Base-by-base conservation (phyloP, 2,888 invertebrate species). In the Thumatha senex region DNA sequence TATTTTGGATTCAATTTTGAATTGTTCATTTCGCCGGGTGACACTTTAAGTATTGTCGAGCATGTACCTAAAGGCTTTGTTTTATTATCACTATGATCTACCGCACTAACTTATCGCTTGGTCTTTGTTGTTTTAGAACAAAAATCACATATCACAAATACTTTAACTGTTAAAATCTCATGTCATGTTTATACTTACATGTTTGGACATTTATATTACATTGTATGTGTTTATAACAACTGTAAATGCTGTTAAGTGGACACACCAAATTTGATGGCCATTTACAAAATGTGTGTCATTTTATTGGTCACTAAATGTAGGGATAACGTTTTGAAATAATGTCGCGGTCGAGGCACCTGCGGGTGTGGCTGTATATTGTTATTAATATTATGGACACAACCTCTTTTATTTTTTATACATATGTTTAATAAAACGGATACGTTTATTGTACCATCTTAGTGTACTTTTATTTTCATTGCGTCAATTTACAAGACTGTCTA, bases 301-400 rank as follows among this genome's bases (percentile, higher is more conserved):
- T n/a, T 57, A 61, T 42, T 46, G 54, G 9, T 34, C 63, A 47
- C 38, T 54, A 49, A 61, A 61, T 40, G 51, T 48, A 31, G 49
- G 41, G 40, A 43, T 35, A 42, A 13, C 51, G 41, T 51, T 24
- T 24, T n/a, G 51, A 58, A 47, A 58, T 48, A 40, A 48, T 44
- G 10, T 46, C 42, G 53, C 10, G 15, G 31, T 24, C 31, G 15
- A 14, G 10, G 8, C 18, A 33, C 31, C 7, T 30, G 41, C 14
- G 14, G 12, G 34, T 8, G 7, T 14, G 14, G 14, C 3, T 29
- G 15, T 45, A 30, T 36, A 45, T 30, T 14, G 14, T n/a, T n/a
- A 38, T 30, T 36, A 30, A 35, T 24, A 5, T 24, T 44, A 29
- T 43, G 12, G 12, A 12, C 34, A 34, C 9, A 10, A 5, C 5